A percentile compares a stretch with the other conserved stretches of the same genome.
Conservation (phyloP, 2,888 invertebrate genomes). For the Scaptomyza tumidula region DNA sequence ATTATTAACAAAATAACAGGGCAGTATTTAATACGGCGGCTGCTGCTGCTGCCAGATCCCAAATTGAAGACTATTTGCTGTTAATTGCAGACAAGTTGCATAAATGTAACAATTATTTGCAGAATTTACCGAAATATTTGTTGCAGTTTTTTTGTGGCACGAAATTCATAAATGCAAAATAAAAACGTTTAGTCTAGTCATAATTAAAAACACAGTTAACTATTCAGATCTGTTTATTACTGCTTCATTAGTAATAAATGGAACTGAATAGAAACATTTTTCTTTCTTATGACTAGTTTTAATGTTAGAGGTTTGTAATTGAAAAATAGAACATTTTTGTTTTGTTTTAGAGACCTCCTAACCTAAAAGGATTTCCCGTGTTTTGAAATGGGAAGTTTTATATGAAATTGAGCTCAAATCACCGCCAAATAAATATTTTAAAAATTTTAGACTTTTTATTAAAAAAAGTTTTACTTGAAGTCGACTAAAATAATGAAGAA, state of each 20-base stretch:
- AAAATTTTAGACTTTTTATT: no score
- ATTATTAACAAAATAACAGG: constrained; percentile 39
- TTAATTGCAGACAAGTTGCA: constrained; percentile 10
- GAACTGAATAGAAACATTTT: neutral
- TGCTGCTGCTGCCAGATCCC: neutral
- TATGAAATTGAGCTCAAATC: no score
- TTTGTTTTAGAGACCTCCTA: no score
- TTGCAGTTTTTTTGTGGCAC: neutral
- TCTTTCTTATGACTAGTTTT: neutral
- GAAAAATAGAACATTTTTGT: no score
- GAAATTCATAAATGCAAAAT: neutral
- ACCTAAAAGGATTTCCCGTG: no score
- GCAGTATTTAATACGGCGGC: constrained; percentile 2
- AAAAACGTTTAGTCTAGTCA: no score
- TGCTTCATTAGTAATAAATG: neutral
- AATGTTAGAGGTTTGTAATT: neutral
- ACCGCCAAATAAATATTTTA: no score
- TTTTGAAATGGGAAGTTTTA: no score
- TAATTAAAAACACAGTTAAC: no score
- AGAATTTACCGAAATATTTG: neutral
- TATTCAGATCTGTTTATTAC: no score
- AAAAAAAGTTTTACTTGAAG: no score
- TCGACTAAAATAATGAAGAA: no score
- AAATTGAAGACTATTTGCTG: neutral
- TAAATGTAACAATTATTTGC: neutral